Evolutionary conservation across 2,888 invertebrate species (phyloP), one percentile per base, ranked within the genome.

Genomic region (Euplexia lucipara): DNA sequence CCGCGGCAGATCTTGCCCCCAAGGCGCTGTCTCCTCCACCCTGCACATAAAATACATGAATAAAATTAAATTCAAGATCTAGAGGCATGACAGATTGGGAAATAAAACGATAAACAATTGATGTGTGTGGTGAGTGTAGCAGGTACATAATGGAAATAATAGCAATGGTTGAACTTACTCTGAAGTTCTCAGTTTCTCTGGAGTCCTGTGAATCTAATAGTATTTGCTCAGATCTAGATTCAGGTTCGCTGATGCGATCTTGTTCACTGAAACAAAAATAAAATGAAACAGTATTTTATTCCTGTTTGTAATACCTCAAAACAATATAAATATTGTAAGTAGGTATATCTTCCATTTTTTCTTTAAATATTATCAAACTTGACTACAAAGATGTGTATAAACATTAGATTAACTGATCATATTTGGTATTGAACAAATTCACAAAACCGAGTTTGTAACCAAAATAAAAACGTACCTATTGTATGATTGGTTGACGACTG

Each of bases 141-240:
- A 22, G 7, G 14, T 16, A 62, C 16, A 42, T 10, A 16, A n/a
- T n/a, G 8, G 8, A 12, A 3, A 16, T 14, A 14, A 6, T 5
- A 20, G 42, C 14, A 20, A 49, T 22, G 4, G 0, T 47, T 0
- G 54, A n/a, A 84, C 87, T 75, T 83, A 95, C 95, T 81, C 93
- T 88, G 48, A 90, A 94, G 74, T 87, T 92, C 62, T 94, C 94
- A 54, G 88, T 89, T 47, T 95, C 95, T 57, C 94, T 90, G 0
- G 92, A 90, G 58, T 89, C 91, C 65, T 94, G 93, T 0, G 93
- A 90, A 53, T 93, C 92, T 71, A 94, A 68, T 22, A 91, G 83
- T 51, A 95, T 85, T 79, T 93, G 94, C 57, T 95, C 95, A 6
- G 95, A 93, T 64, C 91, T 87, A 2, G 94, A 93, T 66, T 94